These are phyloP conservation scores for Philaenus spumarius DNA, from an alignment of 1,140 invertebrate genomes.

Conservation along the genomic window DNA sequence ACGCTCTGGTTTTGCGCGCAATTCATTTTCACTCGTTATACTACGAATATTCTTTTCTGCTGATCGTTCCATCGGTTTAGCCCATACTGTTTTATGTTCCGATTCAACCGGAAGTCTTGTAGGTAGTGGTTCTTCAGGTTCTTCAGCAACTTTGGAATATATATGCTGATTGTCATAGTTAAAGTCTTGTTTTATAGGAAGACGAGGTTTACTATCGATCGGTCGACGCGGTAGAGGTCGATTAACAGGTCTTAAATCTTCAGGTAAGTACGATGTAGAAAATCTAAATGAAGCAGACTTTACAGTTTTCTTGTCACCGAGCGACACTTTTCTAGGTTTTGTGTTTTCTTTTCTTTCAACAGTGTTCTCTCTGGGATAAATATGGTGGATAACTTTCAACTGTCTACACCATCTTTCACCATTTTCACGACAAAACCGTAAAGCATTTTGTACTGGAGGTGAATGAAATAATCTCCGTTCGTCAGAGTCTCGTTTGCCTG, in stretches of 20 bases:
- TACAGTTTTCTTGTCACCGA: slow-evolving; percentile 26
- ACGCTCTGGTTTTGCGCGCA: background rate
- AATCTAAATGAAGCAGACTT: slow-evolving; percentile 26
- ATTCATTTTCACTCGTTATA: slow-evolving; percentile 1
- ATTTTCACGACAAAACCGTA: slow-evolving; percentile 21
- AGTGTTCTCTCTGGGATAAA: slow-evolving; percentile 18
- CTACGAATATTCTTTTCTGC: background rate
- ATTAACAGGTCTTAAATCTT: slow-evolving; percentile 15
- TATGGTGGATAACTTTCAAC: slow-evolving; percentile 27
- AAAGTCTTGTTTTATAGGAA: background rate
- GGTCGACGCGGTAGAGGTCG: slow-evolving; percentile 6
- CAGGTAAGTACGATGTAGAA: slow-evolving; percentile 21
- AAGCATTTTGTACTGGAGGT: slow-evolving; percentile 20
- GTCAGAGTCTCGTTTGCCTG: slow-evolving; percentile 15
- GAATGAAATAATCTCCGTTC: slow-evolving; percentile 22
- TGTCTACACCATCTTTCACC: slow-evolving; percentile 25
- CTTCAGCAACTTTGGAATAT: slow-evolving; percentile 7
- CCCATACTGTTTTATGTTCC: slow-evolving; percentile 9
- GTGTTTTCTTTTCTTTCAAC: slow-evolving; percentile 1
- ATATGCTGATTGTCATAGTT: slow-evolving; percentile 4
- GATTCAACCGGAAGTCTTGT: background rate
- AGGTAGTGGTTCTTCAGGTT: slow-evolving; percentile 6
- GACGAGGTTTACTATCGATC: slow-evolving; percentile 1
- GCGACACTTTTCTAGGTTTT: slow-evolving; percentile 18
- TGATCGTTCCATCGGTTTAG: background rate